phyloP scores from a whole-genome alignment of 2,113 vertebrate genomes.

The Taurulus bubalis region DNA sequence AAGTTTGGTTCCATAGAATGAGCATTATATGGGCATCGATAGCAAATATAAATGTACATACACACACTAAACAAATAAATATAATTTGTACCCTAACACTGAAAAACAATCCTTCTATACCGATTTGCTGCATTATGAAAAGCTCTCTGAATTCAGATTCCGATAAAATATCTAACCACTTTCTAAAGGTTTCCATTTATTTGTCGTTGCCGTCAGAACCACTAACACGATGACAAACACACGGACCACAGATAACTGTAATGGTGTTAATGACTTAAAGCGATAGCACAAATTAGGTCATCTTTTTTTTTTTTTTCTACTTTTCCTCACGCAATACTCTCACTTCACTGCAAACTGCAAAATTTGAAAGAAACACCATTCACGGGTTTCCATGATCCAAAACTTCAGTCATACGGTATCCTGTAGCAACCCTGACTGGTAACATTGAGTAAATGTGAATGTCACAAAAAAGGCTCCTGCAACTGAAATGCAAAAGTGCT shows the following conservation, averaged over 20 bases:
- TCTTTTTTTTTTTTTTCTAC: background rate
- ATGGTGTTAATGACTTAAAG: background rate
- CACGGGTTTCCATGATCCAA: constrained; percentile 18
- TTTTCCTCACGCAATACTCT: background rate
- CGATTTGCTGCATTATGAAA: background rate
- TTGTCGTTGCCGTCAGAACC: background rate
- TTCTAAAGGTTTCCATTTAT: background rate
- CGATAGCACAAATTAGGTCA: background rate
- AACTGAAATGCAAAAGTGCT: constrained; percentile 61
- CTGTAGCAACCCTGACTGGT: constrained; percentile 30
- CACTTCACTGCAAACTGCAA: background rate
- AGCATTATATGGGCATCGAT: background rate
- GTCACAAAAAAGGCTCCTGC: constrained; percentile 39
- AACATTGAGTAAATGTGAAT: constrained; percentile 47
- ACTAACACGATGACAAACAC: background rate
- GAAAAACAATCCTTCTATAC: background rate
- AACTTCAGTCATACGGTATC: background rate
- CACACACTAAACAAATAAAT: background rate
- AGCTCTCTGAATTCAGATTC: background rate
- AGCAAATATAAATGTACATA: background rate
- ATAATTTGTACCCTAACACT: background rate
- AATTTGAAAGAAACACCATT: constrained; percentile 25
- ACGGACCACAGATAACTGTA: background rate
- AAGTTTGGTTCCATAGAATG: background rate
- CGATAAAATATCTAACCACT: background rate